Conservation (phyloP, 2,113 vertebrate genomes). For the Caranx melampygus region DNA sequence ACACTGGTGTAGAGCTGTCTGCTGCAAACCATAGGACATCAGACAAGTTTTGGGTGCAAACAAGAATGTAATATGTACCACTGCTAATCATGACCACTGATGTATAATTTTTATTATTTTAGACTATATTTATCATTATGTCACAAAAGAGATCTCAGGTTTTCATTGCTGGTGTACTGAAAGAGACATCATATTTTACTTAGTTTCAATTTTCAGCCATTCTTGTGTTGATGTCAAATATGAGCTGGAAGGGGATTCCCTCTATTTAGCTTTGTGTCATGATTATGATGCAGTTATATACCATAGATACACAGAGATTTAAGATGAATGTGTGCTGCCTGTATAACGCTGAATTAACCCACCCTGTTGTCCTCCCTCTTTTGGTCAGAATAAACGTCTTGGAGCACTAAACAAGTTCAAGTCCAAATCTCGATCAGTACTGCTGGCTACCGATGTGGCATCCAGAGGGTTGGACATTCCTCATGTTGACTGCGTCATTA, state of each 20-base stretch:
- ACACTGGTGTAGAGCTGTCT: background rate
- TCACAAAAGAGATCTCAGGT: background rate
- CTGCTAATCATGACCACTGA: background rate
- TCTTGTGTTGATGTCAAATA: background rate
- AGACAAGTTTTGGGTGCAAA: background rate
- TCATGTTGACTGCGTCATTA: slow-evolving; percentile 97
- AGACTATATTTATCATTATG: background rate
- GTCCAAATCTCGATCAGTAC: slow-evolving; percentile 94
- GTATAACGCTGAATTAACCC: background rate
- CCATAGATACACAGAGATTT: background rate
- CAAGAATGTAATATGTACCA: background rate
- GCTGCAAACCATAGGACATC: background rate
- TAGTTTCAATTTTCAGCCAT: background rate
- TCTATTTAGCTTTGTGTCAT: background rate
- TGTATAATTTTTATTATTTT: background rate
- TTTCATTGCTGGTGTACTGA: background rate
- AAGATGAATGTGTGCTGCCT: background rate
- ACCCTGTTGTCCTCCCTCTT: background rate
- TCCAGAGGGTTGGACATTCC: slow-evolving; percentile 97
- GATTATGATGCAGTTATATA: background rate
- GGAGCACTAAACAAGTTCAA: slow-evolving; percentile 98
- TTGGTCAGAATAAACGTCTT: slow-evolving; percentile 91
- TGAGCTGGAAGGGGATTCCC: background rate
- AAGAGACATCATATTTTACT: background rate
- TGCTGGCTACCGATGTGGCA: slow-evolving; percentile 97